Evolutionary conservation across 2,797 vertebrate genomes (phyloP), one percentile per base, ranked within the genome.

Genomic region (Myotis vivesi): DNA sequence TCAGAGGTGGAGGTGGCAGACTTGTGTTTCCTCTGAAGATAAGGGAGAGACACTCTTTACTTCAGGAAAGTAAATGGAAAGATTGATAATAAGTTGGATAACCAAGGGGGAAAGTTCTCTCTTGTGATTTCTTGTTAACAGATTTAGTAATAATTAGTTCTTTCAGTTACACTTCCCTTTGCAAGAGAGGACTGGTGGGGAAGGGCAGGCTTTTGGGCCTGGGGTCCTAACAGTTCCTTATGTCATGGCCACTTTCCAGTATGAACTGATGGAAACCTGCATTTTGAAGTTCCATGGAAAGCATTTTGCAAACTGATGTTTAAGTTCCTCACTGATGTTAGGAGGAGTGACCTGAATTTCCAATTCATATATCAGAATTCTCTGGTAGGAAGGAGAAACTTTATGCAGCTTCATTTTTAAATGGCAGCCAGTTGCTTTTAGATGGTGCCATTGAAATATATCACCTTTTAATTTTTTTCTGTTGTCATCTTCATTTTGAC

Each of bases 401-500:
- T 94, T 72, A 30, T 96, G 75, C 89, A 84, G 89, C 94, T 95
- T 96, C 91, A 62, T 94, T 95, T 96, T 91, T 96, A 97, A 97
- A 97, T 97, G 97, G 97, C 97, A 97, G 97, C 97, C 96, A 97
- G 97, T 97, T 97, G 95, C 97, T 96, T 96, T 96, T 97, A 92
- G 94, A 96, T 94, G 94, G 96, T 95, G 96, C 97, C 88, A 89
- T 92, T 95, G 97, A 96, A 97, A 97, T 95, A 55, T 96, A 95
- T 97, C 97, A 97, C 97, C 95, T 97, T 97, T 97, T 88, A 94
- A 94, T 95, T 96, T 97, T 96, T 97, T 97, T 94, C 94, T 97
- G 95, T 97, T 97, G 97, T 97, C 97, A 96, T 97, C 93, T 95
- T 97, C 97, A 94, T 97, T 97, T 97, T 97, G 97, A 97, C 97